A percentile compares a stretch with the other conserved stretches of the same genome.
phyloP scores from a whole-genome alignment of 2,113 vertebrate genomes.

The Eleginops maclovinus region DNA sequence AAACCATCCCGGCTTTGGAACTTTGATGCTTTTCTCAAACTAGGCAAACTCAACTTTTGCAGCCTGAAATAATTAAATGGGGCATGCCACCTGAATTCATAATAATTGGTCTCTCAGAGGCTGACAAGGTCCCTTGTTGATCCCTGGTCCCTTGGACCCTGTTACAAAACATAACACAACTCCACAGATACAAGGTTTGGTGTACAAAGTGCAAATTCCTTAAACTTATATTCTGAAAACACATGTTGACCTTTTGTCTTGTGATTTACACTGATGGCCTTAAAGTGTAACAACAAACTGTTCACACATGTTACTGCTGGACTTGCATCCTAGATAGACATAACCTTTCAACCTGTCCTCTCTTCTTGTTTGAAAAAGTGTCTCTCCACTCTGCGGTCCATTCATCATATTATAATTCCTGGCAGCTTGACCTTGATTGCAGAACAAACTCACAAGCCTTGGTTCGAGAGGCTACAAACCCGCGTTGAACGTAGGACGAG shows the following conservation, averaged over 20 bases:
- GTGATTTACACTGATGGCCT: neutral
- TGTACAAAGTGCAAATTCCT: conserved; percentile 2
- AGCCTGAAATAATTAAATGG: conserved; percentile 13
- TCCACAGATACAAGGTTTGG: neutral
- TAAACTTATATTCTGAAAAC: neutral
- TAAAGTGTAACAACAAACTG: conserved; percentile 1
- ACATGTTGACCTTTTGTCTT: conserved; percentile 11
- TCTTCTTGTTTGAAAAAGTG: neutral
- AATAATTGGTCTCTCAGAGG: conserved; percentile 30
- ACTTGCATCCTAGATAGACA: neutral
- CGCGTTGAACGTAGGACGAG: too few species aligned
- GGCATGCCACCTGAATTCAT: conserved; percentile 7
- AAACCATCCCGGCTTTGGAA: neutral
- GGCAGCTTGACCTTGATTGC: neutral
- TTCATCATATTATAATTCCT: neutral
- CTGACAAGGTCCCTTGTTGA: conserved; percentile 1
- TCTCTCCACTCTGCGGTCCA: neutral
- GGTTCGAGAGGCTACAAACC: too few species aligned
- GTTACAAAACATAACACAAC: conserved; percentile 5
- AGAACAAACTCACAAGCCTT: neutral
- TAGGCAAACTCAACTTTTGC: neutral
- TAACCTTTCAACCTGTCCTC: neutral
- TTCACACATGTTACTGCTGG: neutral
- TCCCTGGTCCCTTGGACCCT: too few species aligned
- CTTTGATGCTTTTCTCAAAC: neutral